These are phyloP conservation scores for Gambelia wislizenii DNA, from an alignment of 2,797 vertebrate species.

Conservation along the genomic window DNA sequence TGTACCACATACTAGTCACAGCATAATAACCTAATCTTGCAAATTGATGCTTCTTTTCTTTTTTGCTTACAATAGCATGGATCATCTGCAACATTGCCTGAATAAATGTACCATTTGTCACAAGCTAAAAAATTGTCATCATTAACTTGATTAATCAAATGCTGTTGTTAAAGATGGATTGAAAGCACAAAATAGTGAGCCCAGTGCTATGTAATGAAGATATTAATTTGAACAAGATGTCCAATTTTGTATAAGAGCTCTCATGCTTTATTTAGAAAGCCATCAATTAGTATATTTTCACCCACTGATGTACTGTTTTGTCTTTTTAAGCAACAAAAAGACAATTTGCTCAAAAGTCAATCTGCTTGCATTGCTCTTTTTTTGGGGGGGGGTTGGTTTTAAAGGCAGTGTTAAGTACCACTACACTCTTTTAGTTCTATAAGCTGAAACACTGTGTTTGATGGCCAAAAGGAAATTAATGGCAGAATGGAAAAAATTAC, in stretches of 20 bases:
- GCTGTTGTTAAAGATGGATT: conserved; percentile 79
- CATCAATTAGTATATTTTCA: conserved; percentile 80
- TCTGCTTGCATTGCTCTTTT: conserved; percentile 72
- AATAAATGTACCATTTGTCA: conserved; percentile 80
- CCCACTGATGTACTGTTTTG: conserved; percentile 77
- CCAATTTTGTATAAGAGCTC: conserved; percentile 82
- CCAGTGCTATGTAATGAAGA: conserved; percentile 84
- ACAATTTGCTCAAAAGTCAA: conserved; percentile 78
- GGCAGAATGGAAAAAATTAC: conserved; percentile 64
- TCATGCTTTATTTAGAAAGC: conserved; percentile 81
- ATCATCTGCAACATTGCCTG: conserved; percentile 75
- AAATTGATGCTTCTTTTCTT: conserved; percentile 76
- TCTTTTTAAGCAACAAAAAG: conserved; percentile 77
- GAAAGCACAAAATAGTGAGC: conserved; percentile 82
- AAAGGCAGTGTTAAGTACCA: conserved; percentile 71
- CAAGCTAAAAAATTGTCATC: conserved; percentile 80
- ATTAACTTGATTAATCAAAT: conserved; percentile 84
- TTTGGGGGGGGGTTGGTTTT: conserved; percentile 2
- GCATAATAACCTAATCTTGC: conserved; percentile 70
- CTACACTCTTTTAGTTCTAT: conserved; percentile 58
- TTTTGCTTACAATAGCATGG: conserved; percentile 73
- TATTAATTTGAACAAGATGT: conserved; percentile 86
- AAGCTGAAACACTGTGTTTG: conserved; percentile 60
- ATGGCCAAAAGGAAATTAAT: conserved; percentile 73
- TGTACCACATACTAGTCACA: conserved; percentile 53